Conservation (phyloP, 2,888 invertebrate genomes). For the Antheraea yamamai region DNA sequence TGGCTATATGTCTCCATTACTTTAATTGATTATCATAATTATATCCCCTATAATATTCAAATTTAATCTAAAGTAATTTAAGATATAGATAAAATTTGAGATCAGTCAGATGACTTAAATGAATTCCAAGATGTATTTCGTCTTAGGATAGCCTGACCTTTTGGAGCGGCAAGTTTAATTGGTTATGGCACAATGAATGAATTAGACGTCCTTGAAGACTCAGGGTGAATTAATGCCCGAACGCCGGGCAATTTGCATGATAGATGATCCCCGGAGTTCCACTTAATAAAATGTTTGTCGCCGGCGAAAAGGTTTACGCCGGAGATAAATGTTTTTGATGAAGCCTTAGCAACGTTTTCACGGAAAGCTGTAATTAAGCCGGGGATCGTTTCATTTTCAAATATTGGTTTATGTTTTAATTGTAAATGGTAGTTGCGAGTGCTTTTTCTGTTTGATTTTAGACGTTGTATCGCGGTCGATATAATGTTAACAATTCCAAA, state of each 20-base stretch:
- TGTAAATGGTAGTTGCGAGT: not conserved
- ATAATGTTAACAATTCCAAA: no score
- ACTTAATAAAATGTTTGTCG: constrained; percentile 12
- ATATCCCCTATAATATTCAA: not conserved
- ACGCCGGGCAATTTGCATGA: constrained; percentile 8
- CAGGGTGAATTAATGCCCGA: constrained; percentile 10
- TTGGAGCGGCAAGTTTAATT: constrained; percentile 14
- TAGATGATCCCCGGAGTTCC: constrained; percentile 11
- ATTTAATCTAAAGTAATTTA: not conserved
- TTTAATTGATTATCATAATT: no score
- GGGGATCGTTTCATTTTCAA: not conserved
- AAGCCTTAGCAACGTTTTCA: constrained; percentile 8
- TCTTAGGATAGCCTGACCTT: not conserved
- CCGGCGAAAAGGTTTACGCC: constrained; percentile 8
- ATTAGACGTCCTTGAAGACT: constrained; percentile 11
- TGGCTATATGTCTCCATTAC: no score
- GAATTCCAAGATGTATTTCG: not conserved
- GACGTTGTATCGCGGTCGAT: not conserved
- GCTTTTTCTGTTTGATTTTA: not conserved
- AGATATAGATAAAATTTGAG: not conserved
- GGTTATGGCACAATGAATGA: constrained; percentile 13
- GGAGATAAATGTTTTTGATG: constrained; percentile 11
- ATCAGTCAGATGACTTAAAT: not conserved
- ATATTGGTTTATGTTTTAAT: constrained; percentile 6
- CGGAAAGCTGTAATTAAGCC: not conserved